Evolutionary conservation across 2,797 vertebrate species (phyloP).

Genomic region (Molossus molossus): DNA sequence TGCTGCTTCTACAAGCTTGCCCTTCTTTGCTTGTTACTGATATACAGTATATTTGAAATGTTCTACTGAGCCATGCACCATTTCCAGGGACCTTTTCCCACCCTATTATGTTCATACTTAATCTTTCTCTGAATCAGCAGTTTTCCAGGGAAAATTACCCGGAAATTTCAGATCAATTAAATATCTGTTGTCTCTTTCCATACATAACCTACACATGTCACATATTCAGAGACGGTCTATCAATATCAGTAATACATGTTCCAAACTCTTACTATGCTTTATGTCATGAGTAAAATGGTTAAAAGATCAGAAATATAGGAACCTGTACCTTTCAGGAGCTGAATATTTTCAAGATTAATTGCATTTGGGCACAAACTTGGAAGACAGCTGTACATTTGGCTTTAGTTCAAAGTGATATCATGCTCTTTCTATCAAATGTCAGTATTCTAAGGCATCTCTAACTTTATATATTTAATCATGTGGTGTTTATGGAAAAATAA

Average conservation of each 20-base stretch:
- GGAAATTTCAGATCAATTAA: neutral
- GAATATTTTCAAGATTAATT: slow-evolving; percentile 28
- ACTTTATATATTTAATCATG: neutral
- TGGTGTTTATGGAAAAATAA: neutral
- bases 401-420: neutral
- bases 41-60: neutral
- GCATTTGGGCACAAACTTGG: neutral
- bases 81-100: neutral
- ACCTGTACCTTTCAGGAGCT: neutral
- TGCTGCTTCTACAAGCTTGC: neutral
- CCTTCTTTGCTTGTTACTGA: neutral
- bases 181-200: neutral
- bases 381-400: neutral
- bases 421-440: neutral
- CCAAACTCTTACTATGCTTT: neutral
- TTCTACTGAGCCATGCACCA: neutral
- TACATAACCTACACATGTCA: neutral
- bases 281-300: slow-evolving; percentile 7
- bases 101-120: neutral
- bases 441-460: neutral
- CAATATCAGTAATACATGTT: neutral
- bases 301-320: slow-evolving; percentile 9
- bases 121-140: neutral
- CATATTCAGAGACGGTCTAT: neutral
- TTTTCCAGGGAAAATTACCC: neutral